Conservation (phyloP, 2,113 vertebrate species). For the Orthochromis malagaraziensis region DNA sequence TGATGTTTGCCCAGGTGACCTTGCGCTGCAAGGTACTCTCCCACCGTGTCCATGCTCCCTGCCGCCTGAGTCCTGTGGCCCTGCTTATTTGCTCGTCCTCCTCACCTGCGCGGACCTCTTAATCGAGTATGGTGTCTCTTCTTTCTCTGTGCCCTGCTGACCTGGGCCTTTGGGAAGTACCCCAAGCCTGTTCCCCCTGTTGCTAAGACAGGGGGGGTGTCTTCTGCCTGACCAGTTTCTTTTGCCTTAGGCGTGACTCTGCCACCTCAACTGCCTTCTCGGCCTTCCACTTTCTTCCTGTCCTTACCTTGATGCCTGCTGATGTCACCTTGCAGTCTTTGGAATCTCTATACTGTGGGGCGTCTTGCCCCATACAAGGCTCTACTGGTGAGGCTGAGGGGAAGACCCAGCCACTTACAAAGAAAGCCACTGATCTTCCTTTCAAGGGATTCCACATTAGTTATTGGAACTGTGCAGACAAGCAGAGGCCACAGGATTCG, state of each 20-base stretch:
- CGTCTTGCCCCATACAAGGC: background rate
- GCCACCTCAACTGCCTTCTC: background rate
- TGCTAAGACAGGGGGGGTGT: background rate
- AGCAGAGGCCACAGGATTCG: background rate
- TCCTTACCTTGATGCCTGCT: background rate
- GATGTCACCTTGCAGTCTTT: background rate
- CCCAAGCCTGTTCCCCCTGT: background rate
- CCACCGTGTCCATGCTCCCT: too few species aligned
- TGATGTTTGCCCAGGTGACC: too few species aligned
- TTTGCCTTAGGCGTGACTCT: background rate
- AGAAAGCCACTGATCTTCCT: background rate
- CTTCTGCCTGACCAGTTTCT: background rate
- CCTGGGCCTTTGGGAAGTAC: background rate
- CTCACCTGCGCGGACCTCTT: too few species aligned
- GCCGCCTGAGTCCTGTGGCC: too few species aligned
- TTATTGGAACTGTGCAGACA: background rate
- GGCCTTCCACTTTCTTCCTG: rapidly evolving
- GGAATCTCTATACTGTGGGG: background rate
- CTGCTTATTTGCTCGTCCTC: too few species aligned
- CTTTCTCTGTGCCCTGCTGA: background rate
- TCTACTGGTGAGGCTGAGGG: background rate
- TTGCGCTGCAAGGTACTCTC: too few species aligned
- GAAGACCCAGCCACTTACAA: rapidly evolving
- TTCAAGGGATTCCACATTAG: background rate
- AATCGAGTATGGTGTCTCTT: too few species aligned